Evolutionary conservation across 2,797 vertebrate species (phyloP).

Genomic region (Eleutherodactylus coqui): DNA sequence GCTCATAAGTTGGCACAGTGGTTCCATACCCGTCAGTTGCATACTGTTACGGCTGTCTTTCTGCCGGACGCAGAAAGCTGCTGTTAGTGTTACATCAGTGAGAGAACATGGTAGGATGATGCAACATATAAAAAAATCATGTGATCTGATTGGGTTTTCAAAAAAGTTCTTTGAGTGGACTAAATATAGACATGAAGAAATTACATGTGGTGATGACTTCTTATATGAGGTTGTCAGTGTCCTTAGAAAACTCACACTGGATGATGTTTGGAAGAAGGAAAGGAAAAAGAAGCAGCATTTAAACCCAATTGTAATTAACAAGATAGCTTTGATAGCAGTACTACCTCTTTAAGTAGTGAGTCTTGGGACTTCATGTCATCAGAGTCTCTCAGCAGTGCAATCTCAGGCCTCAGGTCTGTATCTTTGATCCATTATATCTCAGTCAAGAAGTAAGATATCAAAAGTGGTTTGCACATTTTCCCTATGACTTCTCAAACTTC

Average conservation of each 20-base stretch:
- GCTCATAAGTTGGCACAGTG: no score
- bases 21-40: no score
- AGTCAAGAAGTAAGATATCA: no score
- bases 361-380: no score
- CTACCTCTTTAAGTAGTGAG: background rate
- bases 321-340: background rate
- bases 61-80: no score
- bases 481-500: background rate
- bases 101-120: background rate
- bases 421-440: no score
- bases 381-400: no score
- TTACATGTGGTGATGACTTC: background rate
- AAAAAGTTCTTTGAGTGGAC: background rate
- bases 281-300: conserved; percentile 17
- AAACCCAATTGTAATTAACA: conserved; percentile 20
- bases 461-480: background rate
- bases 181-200: background rate
- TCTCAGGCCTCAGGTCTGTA: no score
- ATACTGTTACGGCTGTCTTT: no score
- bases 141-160: background rate
- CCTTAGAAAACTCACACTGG: background rate
- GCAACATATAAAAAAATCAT: background rate
- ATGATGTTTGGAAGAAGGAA: background rate
- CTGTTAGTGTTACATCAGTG: no score
- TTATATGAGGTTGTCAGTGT: background rate